Evolutionary conservation across 64 coral and sea anemone genomes (phyloP), one percentile per base, ranked within the genome.

Genomic region (Astreopora myriophthalma): DNA sequence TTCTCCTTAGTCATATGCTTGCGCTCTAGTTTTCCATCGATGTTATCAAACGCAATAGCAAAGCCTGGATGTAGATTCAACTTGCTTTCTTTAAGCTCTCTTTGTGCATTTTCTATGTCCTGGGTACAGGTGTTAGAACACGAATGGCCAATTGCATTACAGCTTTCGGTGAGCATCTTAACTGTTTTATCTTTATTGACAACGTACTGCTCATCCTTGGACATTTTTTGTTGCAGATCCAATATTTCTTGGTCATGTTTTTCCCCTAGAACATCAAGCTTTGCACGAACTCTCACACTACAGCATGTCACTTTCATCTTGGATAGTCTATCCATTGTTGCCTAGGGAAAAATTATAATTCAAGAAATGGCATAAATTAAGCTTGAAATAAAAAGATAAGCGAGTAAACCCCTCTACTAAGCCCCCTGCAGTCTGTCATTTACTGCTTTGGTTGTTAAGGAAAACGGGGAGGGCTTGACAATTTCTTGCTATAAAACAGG

Each of bases 21-120:
- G 39, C 32, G 80, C 27, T 91, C 36, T 31, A 82, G 76, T 17
- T 34, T 31, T 16, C 79, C 44, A 42, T 91, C 89, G 46, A 91
- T 82, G 66, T 91, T 85, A 69, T 85, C 89, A 33, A 91, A 85
- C 13, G 49, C 65, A 60, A 84, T 76, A 22, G 73, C 73, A 62
- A 64, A 62, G 24, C 87, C 87, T 32, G 48, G 42, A 60, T 76
- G 28, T 64, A 31, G 37, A 23, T 26, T 33, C 20, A 36, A 22
- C 36, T 84, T 84, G 51, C 34, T 31, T 19, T 80, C 35, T n/a
- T 80, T 33, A 31, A 61, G 76, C 10, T 80, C 46, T 32, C 12
- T 80, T 1, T 13, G 48, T 40, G 32, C 76, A 80, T 12, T 48
- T 28, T 80, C 55, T 28, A 31, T 57, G 48, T 80, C 19, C 24